A percentile compares a stretch with the other conserved stretches of the same genome.
phyloP scores from a whole-genome alignment of 2,113 vertebrate species.

The Smithornis capensis region DNA sequence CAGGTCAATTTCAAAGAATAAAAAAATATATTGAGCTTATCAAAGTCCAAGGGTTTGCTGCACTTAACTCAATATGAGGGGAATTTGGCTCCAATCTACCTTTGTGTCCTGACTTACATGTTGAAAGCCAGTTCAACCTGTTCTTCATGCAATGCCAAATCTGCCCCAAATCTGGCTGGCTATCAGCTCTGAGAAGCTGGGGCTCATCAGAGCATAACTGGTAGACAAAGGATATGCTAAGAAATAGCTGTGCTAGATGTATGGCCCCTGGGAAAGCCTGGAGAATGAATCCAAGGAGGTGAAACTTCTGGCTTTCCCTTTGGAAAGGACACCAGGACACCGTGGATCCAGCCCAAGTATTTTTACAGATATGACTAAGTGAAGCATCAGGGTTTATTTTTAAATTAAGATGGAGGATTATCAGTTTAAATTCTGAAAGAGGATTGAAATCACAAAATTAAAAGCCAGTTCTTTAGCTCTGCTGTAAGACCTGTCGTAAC shows the following conservation, averaged over 20 bases:
- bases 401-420: background rate
- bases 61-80: background rate
- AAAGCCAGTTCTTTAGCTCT: background rate
- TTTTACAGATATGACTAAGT: background rate
- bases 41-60: background rate
- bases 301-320: background rate
- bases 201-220: background rate
- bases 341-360: background rate
- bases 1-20: background rate
- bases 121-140: background rate
- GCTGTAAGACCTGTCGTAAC: background rate
- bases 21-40: background rate
- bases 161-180: background rate
- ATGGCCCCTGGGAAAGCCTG: background rate
- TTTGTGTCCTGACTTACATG: background rate
- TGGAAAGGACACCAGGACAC: background rate
- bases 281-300: background rate
- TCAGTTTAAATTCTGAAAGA: slow-evolving; percentile 16
- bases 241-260: background rate
- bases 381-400: background rate
- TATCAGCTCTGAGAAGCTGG: background rate
- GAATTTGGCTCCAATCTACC: background rate
- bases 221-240: background rate
- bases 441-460: background rate
- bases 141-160: background rate